Conservation (phyloP, 2,888 invertebrate genomes). For the Colostygia pectinataria region DNA sequence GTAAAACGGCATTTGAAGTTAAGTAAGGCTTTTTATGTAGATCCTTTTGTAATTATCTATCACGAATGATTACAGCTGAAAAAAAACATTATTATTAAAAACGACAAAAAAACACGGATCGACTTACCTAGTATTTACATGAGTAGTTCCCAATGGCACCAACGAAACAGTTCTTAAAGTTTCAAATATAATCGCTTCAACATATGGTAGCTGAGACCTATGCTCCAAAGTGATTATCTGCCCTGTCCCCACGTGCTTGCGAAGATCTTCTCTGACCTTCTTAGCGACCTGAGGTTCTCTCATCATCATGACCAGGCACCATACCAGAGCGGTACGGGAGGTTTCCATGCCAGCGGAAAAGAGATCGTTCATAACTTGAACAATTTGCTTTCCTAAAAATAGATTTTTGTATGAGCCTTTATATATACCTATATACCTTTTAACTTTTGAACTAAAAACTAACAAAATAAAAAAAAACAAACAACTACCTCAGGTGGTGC, state of each 20-base stretch:
- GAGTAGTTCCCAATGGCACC: slow-evolving; percentile 92
- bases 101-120: too few species aligned
- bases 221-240: slow-evolving; percentile 89
- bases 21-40: too few species aligned
- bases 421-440: too few species aligned
- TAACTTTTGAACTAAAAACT: too few species aligned
- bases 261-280: slow-evolving; percentile 89
- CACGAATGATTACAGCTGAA: too few species aligned
- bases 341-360: slow-evolving; percentile 96
- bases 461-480: too few species aligned
- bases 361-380: slow-evolving; percentile 92
- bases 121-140: slow-evolving; percentile 90
- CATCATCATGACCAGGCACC: slow-evolving; percentile 92
- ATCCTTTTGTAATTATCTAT: too few species aligned
- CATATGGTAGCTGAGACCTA: slow-evolving; percentile 87
- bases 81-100: too few species aligned
- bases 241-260: slow-evolving; percentile 87
- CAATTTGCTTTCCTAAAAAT: slow-evolving; percentile 89
- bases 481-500: too few species aligned
- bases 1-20: too few species aligned
- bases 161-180: slow-evolving; percentile 90
- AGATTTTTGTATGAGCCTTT: not conserved
- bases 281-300: slow-evolving; percentile 88
- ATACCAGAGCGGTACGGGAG: slow-evolving; percentile 90
- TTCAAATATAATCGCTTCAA: slow-evolving; percentile 92